Conservation (phyloP, 2,113 vertebrate species). For the Rhagologus leucostigma region DNA sequence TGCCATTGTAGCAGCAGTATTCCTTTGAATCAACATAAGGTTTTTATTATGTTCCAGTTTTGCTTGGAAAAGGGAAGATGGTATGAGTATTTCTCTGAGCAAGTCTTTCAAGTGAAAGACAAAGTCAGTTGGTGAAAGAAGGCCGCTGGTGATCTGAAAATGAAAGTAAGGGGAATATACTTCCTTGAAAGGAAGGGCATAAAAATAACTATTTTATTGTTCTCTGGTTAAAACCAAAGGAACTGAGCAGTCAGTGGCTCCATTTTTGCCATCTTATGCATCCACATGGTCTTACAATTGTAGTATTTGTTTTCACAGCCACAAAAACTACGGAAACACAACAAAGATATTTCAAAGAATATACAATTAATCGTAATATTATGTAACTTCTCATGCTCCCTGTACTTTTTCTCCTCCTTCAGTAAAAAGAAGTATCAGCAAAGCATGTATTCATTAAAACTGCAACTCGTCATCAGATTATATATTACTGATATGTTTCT, state of each 20-base stretch:
- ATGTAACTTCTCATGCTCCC: background rate
- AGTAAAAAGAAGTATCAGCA: background rate
- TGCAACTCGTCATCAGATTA: background rate
- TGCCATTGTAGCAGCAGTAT: background rate
- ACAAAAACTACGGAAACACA: background rate
- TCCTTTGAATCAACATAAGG: background rate
- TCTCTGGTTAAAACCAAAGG: background rate
- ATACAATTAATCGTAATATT: background rate
- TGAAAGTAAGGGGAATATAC: background rate
- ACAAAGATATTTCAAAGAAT: background rate
- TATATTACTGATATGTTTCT: background rate
- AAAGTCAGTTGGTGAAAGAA: background rate
- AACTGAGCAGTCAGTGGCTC: background rate
- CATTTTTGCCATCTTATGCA: background rate
- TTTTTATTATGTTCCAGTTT: background rate
- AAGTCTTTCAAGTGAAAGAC: background rate
- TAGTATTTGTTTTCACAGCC: background rate
- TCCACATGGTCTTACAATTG: background rate
- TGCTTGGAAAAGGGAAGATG: background rate
- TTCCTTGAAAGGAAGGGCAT: fast-evolving
- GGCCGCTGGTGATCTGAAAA: background rate
- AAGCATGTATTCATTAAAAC: background rate
- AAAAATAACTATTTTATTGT: background rate
- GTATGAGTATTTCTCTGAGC: background rate
- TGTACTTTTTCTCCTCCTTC: background rate